phyloP scores from a whole-genome alignment of 2,888 invertebrate species.

The Leucophenga maculata region DNA sequence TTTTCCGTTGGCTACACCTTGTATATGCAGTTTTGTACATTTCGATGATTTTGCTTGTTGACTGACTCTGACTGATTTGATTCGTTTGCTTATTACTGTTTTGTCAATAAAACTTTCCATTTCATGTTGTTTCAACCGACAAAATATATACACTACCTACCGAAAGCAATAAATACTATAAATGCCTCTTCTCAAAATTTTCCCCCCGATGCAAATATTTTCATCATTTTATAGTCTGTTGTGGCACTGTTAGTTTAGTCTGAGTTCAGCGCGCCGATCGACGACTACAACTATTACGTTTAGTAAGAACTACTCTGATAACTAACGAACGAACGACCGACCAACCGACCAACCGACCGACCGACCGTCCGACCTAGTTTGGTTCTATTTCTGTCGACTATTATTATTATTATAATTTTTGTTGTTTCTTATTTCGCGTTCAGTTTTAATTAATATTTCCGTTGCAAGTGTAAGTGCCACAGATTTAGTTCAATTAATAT shows the following conservation, averaged over 20 bases:
- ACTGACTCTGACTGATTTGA: neutral
- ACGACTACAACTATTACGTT: too few species aligned
- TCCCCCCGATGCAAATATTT: too few species aligned
- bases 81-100: neutral
- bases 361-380: neutral
- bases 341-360: too few species aligned
- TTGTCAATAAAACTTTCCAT: slow-evolving; percentile 7
- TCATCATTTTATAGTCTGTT: too few species aligned
- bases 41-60: too few species aligned
- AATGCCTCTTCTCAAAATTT: neutral
- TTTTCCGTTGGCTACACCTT: too few species aligned
- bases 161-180: neutral
- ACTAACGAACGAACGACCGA: neutral
- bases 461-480: slow-evolving; percentile 32
- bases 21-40: too few species aligned
- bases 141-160: too few species aligned
- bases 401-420: slow-evolving; percentile 34
- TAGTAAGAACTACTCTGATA: too few species aligned
- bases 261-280: too few species aligned
- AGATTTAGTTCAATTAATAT: slow-evolving; percentile 45
- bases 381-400: slow-evolving; percentile 33
- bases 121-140: neutral
- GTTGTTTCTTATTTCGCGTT: neutral
- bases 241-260: too few species aligned
- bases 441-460: slow-evolving; percentile 56